A percentile compares a stretch with the other conserved stretches of the same genome.
Conservation (phyloP, 2,888 invertebrate species). For the Loripinus fragilis region DNA sequence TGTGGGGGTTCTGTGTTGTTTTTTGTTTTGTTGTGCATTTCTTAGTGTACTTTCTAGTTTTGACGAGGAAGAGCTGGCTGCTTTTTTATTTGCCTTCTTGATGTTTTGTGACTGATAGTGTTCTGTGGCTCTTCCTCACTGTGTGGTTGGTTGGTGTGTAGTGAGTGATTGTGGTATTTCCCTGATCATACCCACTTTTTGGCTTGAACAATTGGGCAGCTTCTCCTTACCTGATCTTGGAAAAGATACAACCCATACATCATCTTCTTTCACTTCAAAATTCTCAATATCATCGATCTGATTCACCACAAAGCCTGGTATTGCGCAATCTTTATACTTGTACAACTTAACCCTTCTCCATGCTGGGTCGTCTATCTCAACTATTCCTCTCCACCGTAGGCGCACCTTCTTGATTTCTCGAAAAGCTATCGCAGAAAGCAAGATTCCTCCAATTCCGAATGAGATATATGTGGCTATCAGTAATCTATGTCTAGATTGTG, state of each 20-base stretch:
- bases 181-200: too few species aligned
- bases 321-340: constrained; percentile 69
- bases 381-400: constrained; percentile 58
- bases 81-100: too few species aligned
- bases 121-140: too few species aligned
- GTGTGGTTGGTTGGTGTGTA: too few species aligned
- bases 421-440: constrained; percentile 58
- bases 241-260: constrained; percentile 94
- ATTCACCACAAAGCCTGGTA: constrained; percentile 70
- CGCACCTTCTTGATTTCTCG: constrained; percentile 56
- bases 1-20: too few species aligned
- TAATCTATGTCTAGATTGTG: constrained; percentile 22
- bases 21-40: too few species aligned
- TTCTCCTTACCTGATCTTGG: constrained; percentile 93
- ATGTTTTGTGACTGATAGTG: too few species aligned
- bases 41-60: too few species aligned
- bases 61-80: too few species aligned
- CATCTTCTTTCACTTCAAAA: constrained; percentile 89
- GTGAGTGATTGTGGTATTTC: too few species aligned
- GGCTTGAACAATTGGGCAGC: too few species aligned
- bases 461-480: constrained; percentile 64
- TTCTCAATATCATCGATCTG: constrained; percentile 82
- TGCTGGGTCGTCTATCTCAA: constrained; percentile 54
- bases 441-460: constrained; percentile 58
- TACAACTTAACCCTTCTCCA: constrained; percentile 54